Percentiles rank a stretch among this genome's conserved stretches.
Evolutionary conservation across 2,888 invertebrate species (phyloP).

Genomic region (Vanessa cardui): DNA sequence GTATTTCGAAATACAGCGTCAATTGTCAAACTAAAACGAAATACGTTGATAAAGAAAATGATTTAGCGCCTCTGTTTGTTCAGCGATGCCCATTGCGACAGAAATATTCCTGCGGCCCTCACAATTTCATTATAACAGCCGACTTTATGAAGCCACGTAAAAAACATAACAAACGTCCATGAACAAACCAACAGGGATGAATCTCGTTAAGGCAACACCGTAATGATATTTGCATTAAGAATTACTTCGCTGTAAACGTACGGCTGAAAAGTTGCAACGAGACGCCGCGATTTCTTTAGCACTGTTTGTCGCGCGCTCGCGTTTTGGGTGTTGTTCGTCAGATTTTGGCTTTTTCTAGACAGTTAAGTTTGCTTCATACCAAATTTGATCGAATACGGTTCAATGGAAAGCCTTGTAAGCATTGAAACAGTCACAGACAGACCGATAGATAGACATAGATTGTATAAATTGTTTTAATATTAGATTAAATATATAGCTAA

Average conservation of each 20-base stretch:
- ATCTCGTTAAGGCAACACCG: slow-evolving; percentile 64
- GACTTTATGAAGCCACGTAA: slow-evolving; percentile 39
- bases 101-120: slow-evolving; percentile 21
- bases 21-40: slow-evolving; percentile 6
- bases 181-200: slow-evolving; percentile 61
- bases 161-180: slow-evolving; percentile 41
- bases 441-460: too few species aligned
- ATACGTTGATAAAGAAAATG: slow-evolving; percentile 10
- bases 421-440: too few species aligned
- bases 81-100: slow-evolving; percentile 21
- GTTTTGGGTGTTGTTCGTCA: background rate
- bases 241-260: slow-evolving; percentile 55
- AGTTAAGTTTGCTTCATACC: too few species aligned
- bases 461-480: too few species aligned
- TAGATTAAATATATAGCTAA: too few species aligned
- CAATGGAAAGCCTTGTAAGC: too few species aligned
- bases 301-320: background rate
- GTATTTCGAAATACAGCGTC: background rate
- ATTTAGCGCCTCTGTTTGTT: slow-evolving; percentile 16
- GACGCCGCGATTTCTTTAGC: background rate
- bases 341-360: too few species aligned
- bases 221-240: slow-evolving; percentile 74
- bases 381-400: too few species aligned
- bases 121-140: slow-evolving; percentile 36
- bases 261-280: slow-evolving; percentile 21